Base-by-base conservation (phyloP, 2,797 vertebrate genomes). In the Brachyrhaphis roseni region DNA sequence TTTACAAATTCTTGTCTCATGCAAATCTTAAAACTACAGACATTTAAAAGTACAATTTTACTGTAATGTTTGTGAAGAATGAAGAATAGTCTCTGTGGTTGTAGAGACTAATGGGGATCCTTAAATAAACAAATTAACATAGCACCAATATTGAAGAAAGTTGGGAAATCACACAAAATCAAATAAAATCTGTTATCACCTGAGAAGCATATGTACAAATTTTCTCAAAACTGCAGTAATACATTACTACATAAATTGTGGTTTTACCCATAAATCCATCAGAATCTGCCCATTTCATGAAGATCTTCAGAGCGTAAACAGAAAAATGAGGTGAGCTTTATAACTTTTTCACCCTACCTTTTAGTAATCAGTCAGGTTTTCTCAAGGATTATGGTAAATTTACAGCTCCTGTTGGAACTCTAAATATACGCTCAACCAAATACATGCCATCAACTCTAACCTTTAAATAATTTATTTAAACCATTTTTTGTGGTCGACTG, bases 281-380 rank as follows among this genome's bases (percentile, higher is more conserved):
- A 72, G 41, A 80, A 87, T 7, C 12, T 72, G 34, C 11, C 16
- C 41, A 76, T 68, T 78, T 77, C 41, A 83, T 75, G 75, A 36
- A 53, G 45, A 49, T 66, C 16, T 20, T 70, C 47, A 68, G 8
- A 15, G 28, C 71, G 41, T 49, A 76, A 70, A 77, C 31, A 47
- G 18, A 43, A 66, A 3, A 16, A 49, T 31, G 28, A 59, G 12
- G 11, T n/a, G 2, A 70, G 20, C 74, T 78, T 72, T 41, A 71
- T 72, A 15, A 68, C 28, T 45, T 59, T 66, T 78, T 75, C 34
- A 68, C 13, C 31, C 53, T 41, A 5, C 12, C 45, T 81, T 66
- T 70, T 20, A 77, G 31, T 6, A 36, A 82, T 45, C 23, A 46
- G 31, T 28, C 1, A 20, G 34, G 8, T 20, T 49, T 26, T 55